Base-by-base conservation (phyloP, 2,888 invertebrate species). In the Drosophila conformis region DNA sequence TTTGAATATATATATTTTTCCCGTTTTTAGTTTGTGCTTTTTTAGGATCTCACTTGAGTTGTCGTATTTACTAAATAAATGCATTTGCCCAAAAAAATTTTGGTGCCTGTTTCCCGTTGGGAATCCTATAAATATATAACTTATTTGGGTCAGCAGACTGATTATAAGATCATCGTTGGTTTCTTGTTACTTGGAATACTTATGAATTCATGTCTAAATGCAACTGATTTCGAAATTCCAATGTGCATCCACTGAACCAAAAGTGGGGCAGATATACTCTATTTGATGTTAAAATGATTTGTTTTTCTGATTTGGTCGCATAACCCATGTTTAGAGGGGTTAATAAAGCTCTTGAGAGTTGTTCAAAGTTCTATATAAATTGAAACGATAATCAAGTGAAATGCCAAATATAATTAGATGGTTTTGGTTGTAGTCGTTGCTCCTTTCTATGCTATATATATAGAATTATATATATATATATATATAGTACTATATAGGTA, bases 121-220 rank as follows among this genome's bases (percentile, higher is more conserved):
- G 64, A 33, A 46, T 65, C 46, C 42, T 35, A 27, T 35, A 10
- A 36, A 60, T 42, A 57, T 60, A 48, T 38, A 35, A 54, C 4
- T 53, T 27, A 1, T 51, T 21, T 71, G 67, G 56, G 64, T 81
- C 78, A 78, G 81, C 63, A 78, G 83, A 58, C n/a, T 65, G n/a
- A 11, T 53, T 18, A 31, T 53, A 49, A 70, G 51, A 48, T 71
- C 25, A 59, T 71, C 80, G 76, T 79, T 75, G 80, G 70, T 66
- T 42, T 52, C 21, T 33, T 42, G n/a, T 59, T 29, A 54, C 25
- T 53, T 67, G 66, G 58, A 58, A 70, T 60, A 25, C 57, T 11
- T 63, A 64, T 80, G 69, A 70, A 79, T 79, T 75, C 61, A 54
- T 64, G 54, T 42, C 51, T 83, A 89, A 83, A 89, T 89, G 83